These are phyloP conservation scores for Lagopus leucura DNA, from an alignment of 2,113 vertebrate species.

Conservation along the genomic window DNA sequence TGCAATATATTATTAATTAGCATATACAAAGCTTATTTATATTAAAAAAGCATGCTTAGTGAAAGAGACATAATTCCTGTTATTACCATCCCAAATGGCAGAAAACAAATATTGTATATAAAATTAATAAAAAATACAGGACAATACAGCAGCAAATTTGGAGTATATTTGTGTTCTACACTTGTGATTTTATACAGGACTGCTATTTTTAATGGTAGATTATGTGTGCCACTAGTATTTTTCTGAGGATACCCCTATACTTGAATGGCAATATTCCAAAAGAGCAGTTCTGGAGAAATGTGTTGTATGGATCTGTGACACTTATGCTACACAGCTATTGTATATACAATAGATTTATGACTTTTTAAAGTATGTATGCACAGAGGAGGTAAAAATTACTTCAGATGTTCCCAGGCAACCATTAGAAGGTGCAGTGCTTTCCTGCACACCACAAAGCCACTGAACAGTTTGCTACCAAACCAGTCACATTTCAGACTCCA, in stretches of 20 bases:
- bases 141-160: neutral
- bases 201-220: neutral
- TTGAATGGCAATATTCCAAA: neutral
- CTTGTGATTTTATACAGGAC: neutral
- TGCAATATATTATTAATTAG: constrained; percentile 64
- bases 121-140: constrained; percentile 17
- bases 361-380: neutral
- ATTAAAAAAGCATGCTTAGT: constrained; percentile 60
- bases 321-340: neutral
- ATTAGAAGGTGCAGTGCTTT: neutral
- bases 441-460: neutral
- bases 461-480: neutral
- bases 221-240: neutral
- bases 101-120: constrained; percentile 33
- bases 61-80: constrained; percentile 51
- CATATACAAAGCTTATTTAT: constrained; percentile 61
- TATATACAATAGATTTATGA: neutral
- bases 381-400: neutral
- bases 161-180: neutral
- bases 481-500: neutral
- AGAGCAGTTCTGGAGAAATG: neutral
- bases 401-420: neutral
- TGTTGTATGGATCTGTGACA: neutral
- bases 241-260: neutral
- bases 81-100: constrained; percentile 47